Percentiles rank a stretch among this genome's conserved stretches.
These are phyloP conservation scores for Thunnus maccoyii DNA, from an alignment of 2,113 vertebrate species.

Conservation along the genomic window DNA sequence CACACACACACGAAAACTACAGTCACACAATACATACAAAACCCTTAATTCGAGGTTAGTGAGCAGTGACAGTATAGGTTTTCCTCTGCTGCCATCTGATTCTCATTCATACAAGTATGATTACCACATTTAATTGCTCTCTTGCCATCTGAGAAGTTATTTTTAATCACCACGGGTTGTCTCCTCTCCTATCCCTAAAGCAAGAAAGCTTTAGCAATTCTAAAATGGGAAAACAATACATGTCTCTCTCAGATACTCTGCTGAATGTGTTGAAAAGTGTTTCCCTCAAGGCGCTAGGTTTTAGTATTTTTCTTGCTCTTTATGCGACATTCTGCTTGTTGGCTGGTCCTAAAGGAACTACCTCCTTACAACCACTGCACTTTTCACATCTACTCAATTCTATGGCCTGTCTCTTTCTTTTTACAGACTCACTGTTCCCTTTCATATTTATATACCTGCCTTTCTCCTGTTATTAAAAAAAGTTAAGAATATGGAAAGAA, in stretches of 20 bases:
- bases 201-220: constrained; percentile 26
- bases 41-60: background rate
- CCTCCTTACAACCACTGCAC: background rate
- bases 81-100: constrained; percentile 18
- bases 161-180: constrained; percentile 28
- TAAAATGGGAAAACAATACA: constrained; percentile 35
- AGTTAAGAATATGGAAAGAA: too few relatives aligned
- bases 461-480: too few relatives aligned
- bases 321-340: constrained; percentile 49
- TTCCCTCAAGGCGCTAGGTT: constrained; percentile 30
- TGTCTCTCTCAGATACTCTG: constrained; percentile 1
- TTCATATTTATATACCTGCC: too few relatives aligned
- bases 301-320: background rate
- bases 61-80: background rate
- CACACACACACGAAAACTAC: constrained; percentile 14
- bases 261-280: constrained; percentile 2
- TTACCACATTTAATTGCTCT: constrained; percentile 31
- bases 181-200: constrained; percentile 22
- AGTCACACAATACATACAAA: background rate
- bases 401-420: too few relatives aligned
- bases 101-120: constrained; percentile 3
- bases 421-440: too few relatives aligned
- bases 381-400: background rate
- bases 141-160: constrained; percentile 36
- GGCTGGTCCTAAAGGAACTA: background rate